These are phyloP conservation scores for Neoseiulus cucumeris DNA, from an alignment of 1,140 invertebrate species.

Conservation along the genomic window DNA sequence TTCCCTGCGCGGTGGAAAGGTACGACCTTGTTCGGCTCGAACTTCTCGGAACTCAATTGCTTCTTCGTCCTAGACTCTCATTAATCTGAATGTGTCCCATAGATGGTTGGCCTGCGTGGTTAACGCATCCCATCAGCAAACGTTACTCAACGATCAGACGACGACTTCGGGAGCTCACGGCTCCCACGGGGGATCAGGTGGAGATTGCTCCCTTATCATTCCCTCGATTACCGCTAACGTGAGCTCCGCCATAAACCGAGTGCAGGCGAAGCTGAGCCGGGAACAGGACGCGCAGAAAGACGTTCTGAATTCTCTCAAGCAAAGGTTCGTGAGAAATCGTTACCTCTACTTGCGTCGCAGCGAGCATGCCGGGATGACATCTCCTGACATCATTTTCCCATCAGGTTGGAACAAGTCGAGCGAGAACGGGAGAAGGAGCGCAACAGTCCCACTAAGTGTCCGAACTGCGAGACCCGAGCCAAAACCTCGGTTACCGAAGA, in stretches of 20 bases:
- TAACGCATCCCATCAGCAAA: background rate
- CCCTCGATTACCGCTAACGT: background rate
- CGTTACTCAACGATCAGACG: too few species aligned
- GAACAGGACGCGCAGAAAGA: constrained; percentile 6
- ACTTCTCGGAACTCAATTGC: background rate
- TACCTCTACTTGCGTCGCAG: too few species aligned
- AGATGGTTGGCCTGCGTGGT: constrained; percentile 2
- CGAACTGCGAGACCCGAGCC: too few species aligned
- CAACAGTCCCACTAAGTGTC: too few species aligned
- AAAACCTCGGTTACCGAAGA: too few species aligned
- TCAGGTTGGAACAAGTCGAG: constrained; percentile 1
- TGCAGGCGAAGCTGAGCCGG: background rate
- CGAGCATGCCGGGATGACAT: too few species aligned
- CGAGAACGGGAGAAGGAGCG: background rate
- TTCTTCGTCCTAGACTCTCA: background rate
- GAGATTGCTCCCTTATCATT: background rate
- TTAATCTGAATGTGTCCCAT: background rate
- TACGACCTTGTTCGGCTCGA: background rate
- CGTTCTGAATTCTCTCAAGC: background rate
- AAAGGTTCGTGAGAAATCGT: too few species aligned
- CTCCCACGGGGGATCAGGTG: background rate
- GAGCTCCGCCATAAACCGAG: background rate
- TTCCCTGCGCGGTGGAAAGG: background rate
- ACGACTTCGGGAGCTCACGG: too few species aligned
- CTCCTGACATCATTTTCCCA: too few species aligned